These are phyloP conservation scores for Colletes latitarsis DNA, from an alignment of 1,140 invertebrate genomes.

Conservation along the genomic window DNA sequence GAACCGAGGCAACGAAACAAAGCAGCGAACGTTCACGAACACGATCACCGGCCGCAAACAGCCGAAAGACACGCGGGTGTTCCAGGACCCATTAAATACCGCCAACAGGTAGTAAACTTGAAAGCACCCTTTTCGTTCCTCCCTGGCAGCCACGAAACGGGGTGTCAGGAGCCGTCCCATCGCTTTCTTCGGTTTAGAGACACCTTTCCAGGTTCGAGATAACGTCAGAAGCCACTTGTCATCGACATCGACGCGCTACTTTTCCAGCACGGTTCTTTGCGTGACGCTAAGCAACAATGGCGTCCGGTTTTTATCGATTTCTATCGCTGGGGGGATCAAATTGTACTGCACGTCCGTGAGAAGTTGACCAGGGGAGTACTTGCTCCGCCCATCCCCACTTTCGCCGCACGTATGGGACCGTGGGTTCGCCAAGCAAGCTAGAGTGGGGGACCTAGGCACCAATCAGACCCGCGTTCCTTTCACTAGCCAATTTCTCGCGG, in stretches of 20 bases:
- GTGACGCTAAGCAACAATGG: constrained; percentile 54
- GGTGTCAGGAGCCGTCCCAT: constrained; percentile 13
- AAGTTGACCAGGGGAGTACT: too few species aligned
- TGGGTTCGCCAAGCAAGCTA: too few species aligned
- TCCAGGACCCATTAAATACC: constrained; percentile 60
- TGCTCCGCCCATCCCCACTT: too few species aligned
- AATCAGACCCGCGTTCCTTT: too few species aligned
- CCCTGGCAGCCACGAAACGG: too few species aligned
- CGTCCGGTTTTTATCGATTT: constrained; percentile 38
- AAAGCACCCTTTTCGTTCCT: constrained; percentile 37
- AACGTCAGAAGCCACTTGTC: constrained; percentile 52
- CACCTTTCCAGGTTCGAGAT: constrained; percentile 39
- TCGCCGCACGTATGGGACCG: too few species aligned
- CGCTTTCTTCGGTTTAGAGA: constrained; percentile 24
- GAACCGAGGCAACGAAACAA: constrained; percentile 6
- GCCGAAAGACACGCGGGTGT: constrained; percentile 45
- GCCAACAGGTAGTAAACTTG: constrained; percentile 58
- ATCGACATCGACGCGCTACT: constrained; percentile 47
- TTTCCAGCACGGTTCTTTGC: constrained; percentile 17
- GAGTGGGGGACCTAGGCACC: too few species aligned
- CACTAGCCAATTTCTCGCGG: too few species aligned
- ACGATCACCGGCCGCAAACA: constrained; percentile 37
- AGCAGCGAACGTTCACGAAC: constrained; percentile 26
- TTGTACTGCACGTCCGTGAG: background rate
- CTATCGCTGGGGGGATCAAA: constrained; percentile 13